These are phyloP conservation scores for Lissonota sp. DNA, from an alignment of 2,888 invertebrate genomes.

Conservation along the genomic window DNA sequence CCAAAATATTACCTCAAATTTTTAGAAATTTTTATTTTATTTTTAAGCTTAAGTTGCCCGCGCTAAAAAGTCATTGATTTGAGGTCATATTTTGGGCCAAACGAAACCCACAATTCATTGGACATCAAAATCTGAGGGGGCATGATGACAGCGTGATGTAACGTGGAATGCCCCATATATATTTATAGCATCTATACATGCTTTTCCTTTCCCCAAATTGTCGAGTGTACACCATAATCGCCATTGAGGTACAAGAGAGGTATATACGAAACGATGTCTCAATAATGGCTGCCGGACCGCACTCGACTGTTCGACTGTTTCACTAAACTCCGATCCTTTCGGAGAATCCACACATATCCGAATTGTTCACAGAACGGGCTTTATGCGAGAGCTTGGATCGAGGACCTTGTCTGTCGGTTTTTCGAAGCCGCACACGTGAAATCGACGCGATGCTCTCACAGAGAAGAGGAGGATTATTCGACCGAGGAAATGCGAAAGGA, in stretches of 20 bases:
- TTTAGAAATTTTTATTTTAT: too few species aligned
- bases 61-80: too few species aligned
- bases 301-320: neutral
- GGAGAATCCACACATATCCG: neutral
- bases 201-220: neutral
- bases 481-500: neutral
- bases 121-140: too few species aligned
- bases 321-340: neutral
- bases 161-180: too few species aligned
- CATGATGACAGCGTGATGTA: too few species aligned
- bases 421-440: neutral
- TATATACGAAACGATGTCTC: slow-evolving; percentile 49
- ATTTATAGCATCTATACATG: too few species aligned
- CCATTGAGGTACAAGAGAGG: neutral
- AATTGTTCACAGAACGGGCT: neutral
- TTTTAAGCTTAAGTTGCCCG: too few species aligned
- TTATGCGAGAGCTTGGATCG: neutral
- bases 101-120: too few species aligned
- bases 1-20: too few species aligned
- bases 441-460: neutral
- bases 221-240: slow-evolving; percentile 9
- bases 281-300: slow-evolving; percentile 61
- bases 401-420: neutral
- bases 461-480: slow-evolving; percentile 4
- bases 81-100: too few species aligned